These are phyloP conservation scores for Suncus etruscus DNA, from an alignment of 2,113 vertebrate species.

Conservation along the genomic window DNA sequence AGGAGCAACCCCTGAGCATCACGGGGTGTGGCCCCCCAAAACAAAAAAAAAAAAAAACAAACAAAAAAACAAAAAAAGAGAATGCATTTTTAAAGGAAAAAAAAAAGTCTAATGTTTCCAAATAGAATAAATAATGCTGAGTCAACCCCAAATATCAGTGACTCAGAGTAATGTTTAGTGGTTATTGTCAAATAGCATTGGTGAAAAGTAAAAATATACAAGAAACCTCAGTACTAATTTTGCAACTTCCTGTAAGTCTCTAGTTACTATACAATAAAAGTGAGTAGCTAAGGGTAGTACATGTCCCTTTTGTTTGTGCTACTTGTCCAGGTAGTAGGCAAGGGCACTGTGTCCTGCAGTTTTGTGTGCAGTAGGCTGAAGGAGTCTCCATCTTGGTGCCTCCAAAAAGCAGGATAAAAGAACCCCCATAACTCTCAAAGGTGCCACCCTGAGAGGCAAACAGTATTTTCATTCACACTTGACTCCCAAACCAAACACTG, in stretches of 20 bases:
- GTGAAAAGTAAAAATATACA: background rate
- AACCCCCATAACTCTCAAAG: background rate
- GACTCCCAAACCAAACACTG: background rate
- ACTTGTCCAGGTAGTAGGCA: background rate
- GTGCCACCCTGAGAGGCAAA: background rate
- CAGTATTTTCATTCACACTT: background rate
- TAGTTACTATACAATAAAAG: background rate
- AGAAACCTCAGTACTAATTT: background rate
- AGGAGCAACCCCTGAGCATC: too few species aligned
- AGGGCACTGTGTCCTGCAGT: background rate
- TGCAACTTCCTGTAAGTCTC: background rate
- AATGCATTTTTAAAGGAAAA: background rate
- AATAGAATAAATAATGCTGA: constrained; percentile 7
- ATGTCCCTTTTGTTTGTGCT: background rate
- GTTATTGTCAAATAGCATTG: background rate
- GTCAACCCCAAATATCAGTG: background rate
- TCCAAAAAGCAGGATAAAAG: background rate
- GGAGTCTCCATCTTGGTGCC: background rate
- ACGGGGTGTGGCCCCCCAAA: too few species aligned
- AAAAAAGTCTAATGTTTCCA: background rate
- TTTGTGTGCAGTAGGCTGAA: background rate
- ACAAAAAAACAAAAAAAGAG: background rate
- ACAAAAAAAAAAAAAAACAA: too few species aligned
- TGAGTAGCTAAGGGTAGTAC: background rate
- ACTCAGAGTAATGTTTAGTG: background rate